Evolutionary conservation across 2,888 invertebrate genomes (phyloP).

Genomic region (Oscheius sp.): DNA sequence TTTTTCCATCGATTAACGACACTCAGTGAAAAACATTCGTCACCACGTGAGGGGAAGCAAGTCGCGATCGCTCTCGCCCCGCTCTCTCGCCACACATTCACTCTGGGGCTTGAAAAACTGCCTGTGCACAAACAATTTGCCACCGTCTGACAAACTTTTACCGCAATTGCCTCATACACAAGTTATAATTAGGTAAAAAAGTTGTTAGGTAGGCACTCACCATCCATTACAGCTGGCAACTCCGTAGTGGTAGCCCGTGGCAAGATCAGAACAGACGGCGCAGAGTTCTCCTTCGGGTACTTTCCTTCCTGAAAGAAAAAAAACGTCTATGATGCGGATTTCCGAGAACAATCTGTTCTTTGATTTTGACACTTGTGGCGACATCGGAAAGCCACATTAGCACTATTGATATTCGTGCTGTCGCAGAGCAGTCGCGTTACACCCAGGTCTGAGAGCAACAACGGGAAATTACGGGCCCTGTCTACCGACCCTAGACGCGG

Average conservation of each 20-base stretch:
- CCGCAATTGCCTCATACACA: no score
- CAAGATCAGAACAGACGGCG: constrained; percentile 71
- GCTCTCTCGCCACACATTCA: constrained; percentile 35
- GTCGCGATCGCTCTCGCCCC: constrained; percentile 26
- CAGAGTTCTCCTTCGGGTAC: constrained; percentile 70
- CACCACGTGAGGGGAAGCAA: constrained; percentile 31
- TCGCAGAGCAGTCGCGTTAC: constrained; percentile 24
- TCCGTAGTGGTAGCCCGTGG: constrained; percentile 70
- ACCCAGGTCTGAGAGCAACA: constrained; percentile 9
- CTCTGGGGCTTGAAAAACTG: constrained; percentile 35
- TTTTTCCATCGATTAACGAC: constrained; percentile 19
- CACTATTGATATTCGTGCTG: constrained; percentile 20
- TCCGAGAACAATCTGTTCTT: not conserved
- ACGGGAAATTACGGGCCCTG: not conserved
- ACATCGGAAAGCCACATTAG: constrained; percentile 2
- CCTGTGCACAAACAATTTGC: constrained; percentile 38
- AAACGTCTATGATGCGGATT: no score
- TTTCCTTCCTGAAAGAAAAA: constrained; percentile 55
- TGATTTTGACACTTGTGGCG: not conserved
- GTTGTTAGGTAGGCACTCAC: constrained; percentile 40
- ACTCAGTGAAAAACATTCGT: constrained; percentile 26
- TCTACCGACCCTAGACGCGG: not conserved
- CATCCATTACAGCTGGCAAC: constrained; percentile 72
- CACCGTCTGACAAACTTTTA: not conserved
- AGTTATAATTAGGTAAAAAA: constrained; percentile 1